phyloP scores from a whole-genome alignment of 92 coral and sea anemone species.

The Isaurus tuberculatus region DNA sequence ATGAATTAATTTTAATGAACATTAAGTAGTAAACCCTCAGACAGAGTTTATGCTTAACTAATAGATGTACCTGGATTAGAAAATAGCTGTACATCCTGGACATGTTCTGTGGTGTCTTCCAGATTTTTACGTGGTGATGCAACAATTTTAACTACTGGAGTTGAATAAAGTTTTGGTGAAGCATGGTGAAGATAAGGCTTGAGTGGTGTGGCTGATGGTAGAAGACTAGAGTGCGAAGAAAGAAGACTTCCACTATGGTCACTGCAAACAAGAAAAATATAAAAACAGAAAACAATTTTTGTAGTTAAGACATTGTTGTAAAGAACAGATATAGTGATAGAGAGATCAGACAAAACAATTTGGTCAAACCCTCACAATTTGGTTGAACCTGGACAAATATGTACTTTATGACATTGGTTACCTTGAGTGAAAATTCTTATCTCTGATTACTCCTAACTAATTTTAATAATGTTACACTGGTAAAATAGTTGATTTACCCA shows the following conservation, averaged over 20 bases:
- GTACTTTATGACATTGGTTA: too few relatives aligned
- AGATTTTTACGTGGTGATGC: constrained; percentile 63
- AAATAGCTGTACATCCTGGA: constrained; percentile 29
- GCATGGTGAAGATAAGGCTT: constrained; percentile 54
- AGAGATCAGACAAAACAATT: too few relatives aligned
- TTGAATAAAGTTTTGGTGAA: constrained; percentile 65
- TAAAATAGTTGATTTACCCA: too few relatives aligned
- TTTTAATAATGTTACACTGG: too few relatives aligned
- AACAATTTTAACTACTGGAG: constrained; percentile 61
- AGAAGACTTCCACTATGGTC: constrained; percentile 62
- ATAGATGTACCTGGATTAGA: constrained; percentile 22
- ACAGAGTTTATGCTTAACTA: background rate
- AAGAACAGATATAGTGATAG: too few relatives aligned
- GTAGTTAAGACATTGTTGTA: too few relatives aligned
- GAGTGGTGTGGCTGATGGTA: constrained; percentile 48
- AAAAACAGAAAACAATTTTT: background rate
- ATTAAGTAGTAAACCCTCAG: background rate
- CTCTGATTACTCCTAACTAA: too few relatives aligned
- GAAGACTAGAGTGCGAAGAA: constrained; percentile 72
- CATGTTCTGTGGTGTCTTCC: constrained; percentile 10
- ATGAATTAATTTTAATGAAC: background rate
- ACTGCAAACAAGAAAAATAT: constrained; percentile 23
- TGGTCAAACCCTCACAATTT: too few relatives aligned
- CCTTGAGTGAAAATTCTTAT: background rate
- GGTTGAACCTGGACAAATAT: too few relatives aligned